Evolutionary conservation across 2,888 invertebrate species (phyloP).

Genomic region (Branchellion lobata): DNA sequence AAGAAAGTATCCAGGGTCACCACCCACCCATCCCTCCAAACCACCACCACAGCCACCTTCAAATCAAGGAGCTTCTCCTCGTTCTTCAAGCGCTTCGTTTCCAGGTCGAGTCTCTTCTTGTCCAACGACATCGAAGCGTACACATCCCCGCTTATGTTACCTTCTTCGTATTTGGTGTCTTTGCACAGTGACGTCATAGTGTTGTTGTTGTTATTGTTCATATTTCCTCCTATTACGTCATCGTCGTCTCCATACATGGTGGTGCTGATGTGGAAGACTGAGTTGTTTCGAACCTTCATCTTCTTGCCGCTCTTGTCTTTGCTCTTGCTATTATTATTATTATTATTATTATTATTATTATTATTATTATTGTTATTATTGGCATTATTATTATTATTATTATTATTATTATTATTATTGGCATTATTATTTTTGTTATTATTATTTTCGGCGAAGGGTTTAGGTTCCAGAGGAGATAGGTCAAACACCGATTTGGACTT

Average conservation of each 20-base stretch:
- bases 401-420: constrained; percentile 1
- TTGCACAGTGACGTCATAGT: too few species aligned
- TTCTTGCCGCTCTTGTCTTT: background rate
- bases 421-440: too few species aligned
- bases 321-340: background rate
- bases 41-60: background rate
- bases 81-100: background rate
- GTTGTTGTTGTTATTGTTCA: background rate
- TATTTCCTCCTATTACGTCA: background rate
- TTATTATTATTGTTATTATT: background rate
- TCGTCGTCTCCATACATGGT: background rate
- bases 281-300: background rate
- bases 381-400: background rate
- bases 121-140: background rate
- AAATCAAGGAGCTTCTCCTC: background rate
- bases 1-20: too few species aligned
- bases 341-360: too few species aligned
- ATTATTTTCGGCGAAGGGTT: too few species aligned
- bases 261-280: constrained; percentile 5
- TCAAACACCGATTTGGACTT: background rate
- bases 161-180: too few species aligned
- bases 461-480: too few species aligned
- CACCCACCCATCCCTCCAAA: background rate
- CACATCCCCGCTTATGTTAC: too few species aligned
- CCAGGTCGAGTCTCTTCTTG: background rate